Evolutionary conservation across 1,140 invertebrate genomes (phyloP), one percentile per base, ranked within the genome.

Genomic region (Diorhabda elongata): DNA sequence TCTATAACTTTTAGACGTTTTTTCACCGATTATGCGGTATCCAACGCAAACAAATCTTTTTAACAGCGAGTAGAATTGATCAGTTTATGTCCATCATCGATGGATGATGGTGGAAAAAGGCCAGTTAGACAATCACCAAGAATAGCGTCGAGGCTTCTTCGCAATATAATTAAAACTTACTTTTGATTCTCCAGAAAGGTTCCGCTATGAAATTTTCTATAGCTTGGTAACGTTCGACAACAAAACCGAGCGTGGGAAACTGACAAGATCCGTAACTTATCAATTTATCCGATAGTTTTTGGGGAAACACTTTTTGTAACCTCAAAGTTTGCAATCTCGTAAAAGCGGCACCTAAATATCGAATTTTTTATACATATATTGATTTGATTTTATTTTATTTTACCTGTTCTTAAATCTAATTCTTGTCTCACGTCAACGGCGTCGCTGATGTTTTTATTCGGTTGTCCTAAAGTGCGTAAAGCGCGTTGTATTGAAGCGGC

Each of bases 241-340:
- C 95, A 87, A 99, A 99, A 8, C 97, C 97, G 45, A 98, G 82
- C 2, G 97, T 98, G 47, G 97, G 97, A 82, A 98, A 98, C 78
- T 99, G 97, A 81, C 97, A 99, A 61, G 93, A 95, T 2, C 98
- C 98, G 83, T 99, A 97, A 82, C 97, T 99, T 42, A 99, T 92
- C 0, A 99, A 81, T 79, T 91, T 89, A 44, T 93, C 87, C 2
- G 87, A 81, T 62, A 95, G 83, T 74, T 87, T 87, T 61, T 84
- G 82, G 3, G 95, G 94, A 81, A 98, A 97, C 5, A 94, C 88
- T 79, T 90, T 90, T 78, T 93, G 89, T 2, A 99, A 80, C 58
- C 96, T 85, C 43, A 99, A 78, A 0, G 98, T 99, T 87, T 99
- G 98, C 80, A 99, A 95, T 61, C 98, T 86, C n/a, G 98, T 99